These are phyloP conservation scores for Piscicola geometra DNA, from an alignment of 2,888 invertebrate species.

Conservation along the genomic window DNA sequence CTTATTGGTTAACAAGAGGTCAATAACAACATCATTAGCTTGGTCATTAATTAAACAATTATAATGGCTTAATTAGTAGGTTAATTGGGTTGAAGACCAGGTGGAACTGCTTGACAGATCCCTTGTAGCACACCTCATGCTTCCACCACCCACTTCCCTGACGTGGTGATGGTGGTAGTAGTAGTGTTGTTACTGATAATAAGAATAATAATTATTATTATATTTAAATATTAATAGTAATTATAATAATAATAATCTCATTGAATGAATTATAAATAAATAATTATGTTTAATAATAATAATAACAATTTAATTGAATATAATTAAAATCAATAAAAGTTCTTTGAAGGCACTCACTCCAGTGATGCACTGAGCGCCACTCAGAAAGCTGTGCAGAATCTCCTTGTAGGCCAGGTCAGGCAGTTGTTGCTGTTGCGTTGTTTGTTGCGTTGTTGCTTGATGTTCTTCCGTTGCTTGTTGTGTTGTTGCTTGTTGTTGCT, in stretches of 20 bases:
- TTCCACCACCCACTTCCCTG: constrained; percentile 93
- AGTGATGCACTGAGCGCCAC: not conserved
- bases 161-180: not conserved
- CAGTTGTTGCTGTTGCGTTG: not conserved
- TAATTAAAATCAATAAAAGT: not conserved
- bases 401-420: not conserved
- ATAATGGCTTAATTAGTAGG: not conserved
- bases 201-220: no score
- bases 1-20: no score
- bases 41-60: no score
- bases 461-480: no score
- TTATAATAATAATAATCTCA: no score
- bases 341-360: not conserved
- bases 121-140: constrained; percentile 92
- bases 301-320: not conserved
- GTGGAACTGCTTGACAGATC: constrained; percentile 82
- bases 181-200: no score
- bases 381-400: not conserved
- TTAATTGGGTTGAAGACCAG: constrained; percentile 49
- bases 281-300: no score
- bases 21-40: no score
- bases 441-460: not conserved
- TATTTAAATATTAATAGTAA: no score
- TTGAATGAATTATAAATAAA: no score
- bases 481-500: no score